Evolutionary conservation across 2,113 vertebrate genomes (phyloP).

Genomic region (Pachypanchax playfairii): DNA sequence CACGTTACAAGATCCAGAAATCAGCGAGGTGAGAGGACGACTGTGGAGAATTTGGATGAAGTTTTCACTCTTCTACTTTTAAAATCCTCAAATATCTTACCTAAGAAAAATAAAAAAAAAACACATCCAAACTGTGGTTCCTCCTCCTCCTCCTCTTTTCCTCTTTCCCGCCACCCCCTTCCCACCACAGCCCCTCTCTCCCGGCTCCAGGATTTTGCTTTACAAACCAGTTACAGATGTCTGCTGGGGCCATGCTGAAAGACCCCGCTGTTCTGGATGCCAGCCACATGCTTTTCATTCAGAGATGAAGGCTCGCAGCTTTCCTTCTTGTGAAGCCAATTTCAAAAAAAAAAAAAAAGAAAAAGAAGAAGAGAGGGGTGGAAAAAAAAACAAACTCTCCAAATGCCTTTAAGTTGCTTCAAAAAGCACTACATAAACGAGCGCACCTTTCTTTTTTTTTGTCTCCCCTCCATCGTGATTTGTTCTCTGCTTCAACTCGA

Average conservation of each 20-base stretch:
- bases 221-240: slow-evolving; percentile 86
- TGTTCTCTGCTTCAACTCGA: slow-evolving; percentile 27
- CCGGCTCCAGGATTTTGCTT: slow-evolving; percentile 78
- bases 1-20: too few relatives aligned
- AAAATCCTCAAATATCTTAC: slow-evolving; percentile 66
- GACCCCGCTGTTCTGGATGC: slow-evolving; percentile 86
- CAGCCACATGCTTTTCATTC: slow-evolving; percentile 86
- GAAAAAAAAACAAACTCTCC: slow-evolving; percentile 71
- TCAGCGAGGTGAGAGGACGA: slow-evolving; percentile 44
- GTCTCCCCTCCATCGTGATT: slow-evolving; percentile 31
- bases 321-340: slow-evolving; percentile 81
- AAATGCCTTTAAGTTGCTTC: slow-evolving; percentile 76
- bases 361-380: slow-evolving; percentile 22
- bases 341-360: slow-evolving; percentile 50
- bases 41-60: slow-evolving; percentile 42
- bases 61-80: slow-evolving; percentile 51
- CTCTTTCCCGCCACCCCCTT: slow-evolving; percentile 45
- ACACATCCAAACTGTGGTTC: slow-evolving; percentile 38
- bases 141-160: slow-evolving; percentile 34
- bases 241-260: slow-evolving; percentile 82
- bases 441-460: slow-evolving; percentile 67
- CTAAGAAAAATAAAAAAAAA: slow-evolving; percentile 43
- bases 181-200: slow-evolving; percentile 64
- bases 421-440: slow-evolving; percentile 71
- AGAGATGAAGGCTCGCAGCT: slow-evolving; percentile 84